Evolutionary conservation across 2,888 invertebrate species (phyloP), one percentile per base, ranked within the genome.

Genomic region (Elmis aenea): DNA sequence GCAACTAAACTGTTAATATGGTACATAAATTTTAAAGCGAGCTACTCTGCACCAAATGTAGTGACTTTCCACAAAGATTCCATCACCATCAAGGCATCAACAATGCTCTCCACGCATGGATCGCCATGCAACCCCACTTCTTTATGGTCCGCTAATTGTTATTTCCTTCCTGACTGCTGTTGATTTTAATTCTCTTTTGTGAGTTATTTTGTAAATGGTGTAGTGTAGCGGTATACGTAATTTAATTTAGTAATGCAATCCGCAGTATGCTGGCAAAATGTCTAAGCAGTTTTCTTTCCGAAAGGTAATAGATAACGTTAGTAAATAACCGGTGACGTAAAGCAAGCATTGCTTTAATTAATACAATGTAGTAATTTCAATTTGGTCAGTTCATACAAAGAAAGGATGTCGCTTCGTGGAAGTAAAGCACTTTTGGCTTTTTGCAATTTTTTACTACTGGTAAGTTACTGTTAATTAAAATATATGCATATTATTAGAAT

Each of bases 381-480:
- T 18, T 5, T 18, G 18, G 8, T 8, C 8, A 8, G 18, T 33
- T 18, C 6, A 14, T 24, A 13, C 10, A 11, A 15, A 13, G 12
- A 32, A 25, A 6, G 13, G 11, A 44, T 62, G 23, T 62, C 62
- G 9, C 48, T 75, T 46, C 69, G 73, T 26, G 76, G 75, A 62
- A 76, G 80, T 35, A 81, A 79, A 70, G 72, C 75, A 46, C 65
- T 83, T 44, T 74, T 82, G 61, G 79, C 81, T 49, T 73, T 74
- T 59, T 80, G 77, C 55, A 83, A 83, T 63, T 75, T 79, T 42
- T 59, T 81, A 49, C 75, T 82, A 62, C 69, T 78, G 64, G 79
- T 78, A 67, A 77, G 77, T 73, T 18, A 12, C n/a, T n/a, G n/a
- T n/a, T n/a, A n/a, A n/a, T n/a, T n/a, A n/a, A n/a, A n/a, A n/a